Evolutionary conservation across 2,113 vertebrate species (phyloP), one percentile per base, ranked within the genome.

Genomic region (Chrysochloris asiatica): DNA sequence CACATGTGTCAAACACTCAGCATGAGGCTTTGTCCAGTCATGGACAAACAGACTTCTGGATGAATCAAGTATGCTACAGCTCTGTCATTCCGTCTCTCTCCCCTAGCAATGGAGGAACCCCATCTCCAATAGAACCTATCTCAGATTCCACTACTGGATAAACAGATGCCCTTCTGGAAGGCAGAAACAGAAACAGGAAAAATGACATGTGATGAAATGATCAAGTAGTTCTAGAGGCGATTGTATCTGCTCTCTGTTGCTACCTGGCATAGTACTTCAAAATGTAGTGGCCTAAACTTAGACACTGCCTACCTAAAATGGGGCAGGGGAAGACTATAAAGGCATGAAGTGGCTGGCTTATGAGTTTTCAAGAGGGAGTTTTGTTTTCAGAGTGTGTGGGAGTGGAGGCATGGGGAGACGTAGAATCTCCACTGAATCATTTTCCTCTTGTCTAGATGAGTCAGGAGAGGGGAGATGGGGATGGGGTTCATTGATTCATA

Each of bases 191-290:
- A 41, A 38, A 69, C 21, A 69, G n/a, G 14, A n/a, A 82, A 89
- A 61, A 36, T n/a, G n/a, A n/a, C n/a, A n/a, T 93, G 84, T 87
- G 73, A 48, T 87, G 33, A 61, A 77, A 89, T 77, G 41, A n/a
- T 4, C 43, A 48, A 76, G 30, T 38, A 47, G 52, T 89, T 88
- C 13, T 24, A 54, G 87, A 82, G n/a, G 47, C 61, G 17, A 8
- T 24, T 28, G 0, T 19, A 16, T 45, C 8, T 21, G 24, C 69
- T 50, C 30, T 48, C 45, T 83, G 11, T 50, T 28, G 21, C n/a
- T n/a, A n/a, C n/a, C n/a, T n/a, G n/a, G n/a, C 24, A n/a, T 48
- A 59, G 84, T 33, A 47, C 21, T 45, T 28, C 17, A 17, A 78
- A 63, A 48, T n/a, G n/a, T n/a, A n/a, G n/a, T n/a, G n/a, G n/a